Base-by-base conservation (phyloP, 2,888 invertebrate species). In the Lasioglossum morio region DNA sequence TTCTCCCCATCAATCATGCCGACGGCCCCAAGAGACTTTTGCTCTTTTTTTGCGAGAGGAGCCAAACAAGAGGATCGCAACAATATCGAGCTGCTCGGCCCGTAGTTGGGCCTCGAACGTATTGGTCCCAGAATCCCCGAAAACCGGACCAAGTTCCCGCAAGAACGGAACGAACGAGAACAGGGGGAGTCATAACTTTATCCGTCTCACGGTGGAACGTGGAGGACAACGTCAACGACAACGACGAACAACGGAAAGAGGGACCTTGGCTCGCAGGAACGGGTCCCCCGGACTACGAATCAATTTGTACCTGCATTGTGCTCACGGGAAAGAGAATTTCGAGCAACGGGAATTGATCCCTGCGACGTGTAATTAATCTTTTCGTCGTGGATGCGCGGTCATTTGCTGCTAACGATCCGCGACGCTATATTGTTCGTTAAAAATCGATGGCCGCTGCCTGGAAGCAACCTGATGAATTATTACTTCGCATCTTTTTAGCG, bases 151-250 rank as follows among this genome's bases (percentile, higher is more conserved):
- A 40, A 48, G 57, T 69, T 66, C 70, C 77, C 81, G 83, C 89
- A 89, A 87, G 77, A 85, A 79, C 34, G 75, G 79, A 85, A 79
- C 78, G 69, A 19, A 16, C n/a, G 63, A 40, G 87, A 87, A 81
- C 87, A 53, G 86, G 87, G 84, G 82, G 84, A 87, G 80, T 87
- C 91, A 91, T 93, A 92, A 92, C 91, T 93, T 92, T 91, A 92
- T 92, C 90, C 91, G 88, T 83, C 79, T 53, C 53, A n/a, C 60
- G 43, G 4, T 12, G 48, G 87, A 87, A 85, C 84, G 88, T 88
- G 84, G 89, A 77, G 76, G 87, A 84, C 79, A 75, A 84, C 81
- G 84, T 77, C 82, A 84, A 60, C 85, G 79, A 86, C 88, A 82
- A 88, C 85, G 77, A 69, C 48, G 37, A 84, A 66, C 73, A 63